These are phyloP conservation scores for Oligia latruncula DNA, from an alignment of 2,888 invertebrate species.

Conservation along the genomic window DNA sequence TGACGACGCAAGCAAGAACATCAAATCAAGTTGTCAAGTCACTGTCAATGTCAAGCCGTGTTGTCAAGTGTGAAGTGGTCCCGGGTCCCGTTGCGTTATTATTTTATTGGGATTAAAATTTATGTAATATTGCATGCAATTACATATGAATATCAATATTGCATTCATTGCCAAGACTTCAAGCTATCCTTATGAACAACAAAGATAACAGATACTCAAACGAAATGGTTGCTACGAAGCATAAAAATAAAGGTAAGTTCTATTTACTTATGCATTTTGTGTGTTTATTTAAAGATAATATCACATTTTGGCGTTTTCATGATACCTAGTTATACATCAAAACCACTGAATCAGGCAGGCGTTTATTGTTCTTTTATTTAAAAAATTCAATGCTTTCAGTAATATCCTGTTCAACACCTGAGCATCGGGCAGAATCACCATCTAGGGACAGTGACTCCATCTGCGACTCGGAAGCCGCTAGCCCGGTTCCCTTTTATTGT, in stretches of 20 bases:
- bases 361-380: neutral
- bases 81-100: slow-evolving; percentile 8
- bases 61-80: slow-evolving; percentile 2
- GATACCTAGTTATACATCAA: neutral
- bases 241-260: slow-evolving; percentile 76
- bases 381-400: slow-evolving; percentile 73
- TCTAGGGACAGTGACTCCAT: slow-evolving; percentile 86
- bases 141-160: slow-evolving; percentile 34
- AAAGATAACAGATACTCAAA: slow-evolving; percentile 66
- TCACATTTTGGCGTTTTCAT: neutral
- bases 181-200: slow-evolving; percentile 73
- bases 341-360: too few relatives aligned
- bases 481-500: slow-evolving; percentile 87
- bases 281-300: neutral
- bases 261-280: slow-evolving; percentile 29
- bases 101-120: slow-evolving; percentile 6
- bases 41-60: neutral
- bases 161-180: neutral
- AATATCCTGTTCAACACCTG: slow-evolving; percentile 85
- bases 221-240: slow-evolving; percentile 82
- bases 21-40: too few relatives aligned
- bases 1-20: neutral
- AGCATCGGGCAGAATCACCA: slow-evolving; percentile 81
- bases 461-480: slow-evolving; percentile 84
- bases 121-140: slow-evolving; percentile 12